Base-by-base conservation (phyloP, 2,888 invertebrate species). In the Pomacea canaliculata region DNA sequence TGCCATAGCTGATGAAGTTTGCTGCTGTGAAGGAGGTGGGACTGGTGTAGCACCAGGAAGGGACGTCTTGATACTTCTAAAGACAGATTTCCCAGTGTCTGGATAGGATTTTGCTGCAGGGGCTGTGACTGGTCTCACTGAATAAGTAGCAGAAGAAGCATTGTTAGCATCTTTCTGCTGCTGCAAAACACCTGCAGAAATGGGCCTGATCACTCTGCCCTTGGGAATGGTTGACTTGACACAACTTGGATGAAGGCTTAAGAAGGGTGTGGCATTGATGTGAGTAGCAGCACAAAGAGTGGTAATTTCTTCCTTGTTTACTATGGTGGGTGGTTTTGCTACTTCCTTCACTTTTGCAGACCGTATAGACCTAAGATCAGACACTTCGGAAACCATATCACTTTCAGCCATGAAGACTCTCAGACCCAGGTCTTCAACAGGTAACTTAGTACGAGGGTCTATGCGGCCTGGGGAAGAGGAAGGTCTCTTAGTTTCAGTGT, bases 401-500 rank as follows among this genome's bases (percentile, higher is more conserved):
- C 80, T 83, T 46, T 83, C 83, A 48, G 80, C 78, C 10, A 79
- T 70, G 67, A 87, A 85, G 66, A 82, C 82, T 46, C 87, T 85
- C 56, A 86, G 63, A 19, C 83, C 82, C 66, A 88, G 73, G 59
- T 88, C 84, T 66, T 86, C 85, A 0, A 87, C 79, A 8, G 88
- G 84, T 12, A 89, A 81, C 79, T 87, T 86, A 8, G 88, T 87
- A 63, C 89, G 81, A 0, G 89, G 87, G 78, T 90, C 90, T 49
- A 90, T 86, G 67, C 85, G 84, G 76, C 88, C 82, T 9, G 90
- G 90, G 12, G 89, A 89, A 7, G 90, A 90, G 13, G 82, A 83
- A 0, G 90, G 90, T 59, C 90, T 81, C 60, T 84, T 80, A 60
- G 71, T 76, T 7, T 69, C 48, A 3, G 69, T 71, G 16, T 60